Evolutionary conservation across 2,888 invertebrate species (phyloP), one percentile per base, ranked within the genome.

Genomic region (Byasa hedistus): DNA sequence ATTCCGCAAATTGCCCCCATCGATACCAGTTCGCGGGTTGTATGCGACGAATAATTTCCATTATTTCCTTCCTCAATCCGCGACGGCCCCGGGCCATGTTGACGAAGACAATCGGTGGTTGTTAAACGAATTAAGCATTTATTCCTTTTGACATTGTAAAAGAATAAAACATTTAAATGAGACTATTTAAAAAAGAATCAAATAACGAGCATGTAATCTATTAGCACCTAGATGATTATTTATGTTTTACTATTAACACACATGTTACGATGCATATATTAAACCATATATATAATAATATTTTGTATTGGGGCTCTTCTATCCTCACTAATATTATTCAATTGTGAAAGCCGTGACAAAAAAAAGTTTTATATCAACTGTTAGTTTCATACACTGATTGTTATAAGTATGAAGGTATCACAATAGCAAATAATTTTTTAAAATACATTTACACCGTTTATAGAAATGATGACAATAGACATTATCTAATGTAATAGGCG

Each of bases 1-100:
- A 84, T 84, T 84, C 81, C 76, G 76, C 79, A 84, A 86, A 87
- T 85, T 86, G 84, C 81, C 80, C 80, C 79, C 80, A 82, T 84
- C 84, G 82, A 84, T 84, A 83, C 79, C 76, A 77, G 80, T 76
- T 80, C 76, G 79, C 82, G 79, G 75, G 76, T 79, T 78, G 79
- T 77, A 76, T 74, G 80, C 79, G 74, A 76, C 80, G 79, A 78
- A 81, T 84, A 81, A 84, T 85, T 86, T 81, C 80, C 79, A 86
- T 85, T 83, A 84, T 80, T 82, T 76, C 78, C 82, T 79, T 81
- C 78, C 76, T 75, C 75, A 74, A 77, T 75, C 76, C 73, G 73
- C 75, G 74, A 24, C 66, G 67, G 73, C 79, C 76, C 68, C 68
- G 69, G 78, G 79, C 80, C 68, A 72, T 74, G 75, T 76, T 78